These are phyloP conservation scores for Tethya wilhelma DNA, from an alignment of 37 sponge, comb jelly and placozoan genomes.

Conservation along the genomic window DNA sequence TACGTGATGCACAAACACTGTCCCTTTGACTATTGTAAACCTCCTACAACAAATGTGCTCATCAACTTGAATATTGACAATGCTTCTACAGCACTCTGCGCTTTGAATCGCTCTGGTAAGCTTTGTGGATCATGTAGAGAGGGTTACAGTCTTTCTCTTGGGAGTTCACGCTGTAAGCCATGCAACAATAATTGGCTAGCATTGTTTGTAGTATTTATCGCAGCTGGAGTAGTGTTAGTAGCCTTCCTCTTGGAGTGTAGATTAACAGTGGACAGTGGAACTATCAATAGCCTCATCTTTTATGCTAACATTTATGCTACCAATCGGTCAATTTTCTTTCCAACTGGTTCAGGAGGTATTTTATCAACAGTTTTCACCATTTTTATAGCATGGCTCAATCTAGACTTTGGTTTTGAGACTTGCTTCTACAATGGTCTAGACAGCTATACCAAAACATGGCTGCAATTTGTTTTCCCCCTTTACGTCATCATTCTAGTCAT, in stretches of 20 bases:
- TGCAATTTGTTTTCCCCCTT: conserved; percentile 29
- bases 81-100: not conserved
- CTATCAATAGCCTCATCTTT: conserved; percentile 22
- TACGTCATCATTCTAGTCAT: not conserved
- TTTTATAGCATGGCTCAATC: no score
- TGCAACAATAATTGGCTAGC: not conserved
- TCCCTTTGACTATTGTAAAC: conserved; percentile 26
- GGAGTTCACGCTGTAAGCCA: not conserved
- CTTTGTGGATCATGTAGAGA: conserved; percentile 16
- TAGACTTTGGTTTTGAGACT: no score
- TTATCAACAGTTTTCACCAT: not conserved
- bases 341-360: not conserved
- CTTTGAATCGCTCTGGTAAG: conserved; percentile 2
- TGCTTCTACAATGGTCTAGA: no score
- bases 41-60: not conserved
- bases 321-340: conserved; percentile 8
- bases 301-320: conserved; percentile 5
- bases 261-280: conserved; percentile 8
- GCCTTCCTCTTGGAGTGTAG: not conserved
- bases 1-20: conserved; percentile 6
- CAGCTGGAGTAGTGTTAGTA: conserved; percentile 7
- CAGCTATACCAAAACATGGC: conserved; percentile 22
- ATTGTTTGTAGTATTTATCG: not conserved
- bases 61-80: not conserved
- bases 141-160: conserved; percentile 6